These are phyloP conservation scores for Drosophila pallidifrons DNA, from an alignment of 1,140 invertebrate species.

Conservation along the genomic window DNA sequence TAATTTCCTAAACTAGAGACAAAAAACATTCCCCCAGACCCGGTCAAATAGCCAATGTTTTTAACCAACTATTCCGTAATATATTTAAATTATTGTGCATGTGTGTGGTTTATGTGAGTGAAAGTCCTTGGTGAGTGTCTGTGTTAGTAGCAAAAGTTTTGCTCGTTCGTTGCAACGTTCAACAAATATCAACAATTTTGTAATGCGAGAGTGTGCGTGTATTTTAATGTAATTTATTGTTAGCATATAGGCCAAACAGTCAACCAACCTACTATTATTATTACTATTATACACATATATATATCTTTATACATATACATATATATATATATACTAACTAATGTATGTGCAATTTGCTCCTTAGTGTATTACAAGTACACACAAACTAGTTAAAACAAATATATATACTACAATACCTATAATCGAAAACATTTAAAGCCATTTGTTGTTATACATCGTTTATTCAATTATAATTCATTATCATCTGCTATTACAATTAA, in stretches of 20 bases:
- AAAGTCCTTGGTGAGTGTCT: slow-evolving; percentile 11
- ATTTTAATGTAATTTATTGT: slow-evolving; percentile 61
- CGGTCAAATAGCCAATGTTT: slow-evolving; percentile 55
- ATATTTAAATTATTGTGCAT: slow-evolving; percentile 48
- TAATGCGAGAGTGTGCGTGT: slow-evolving; percentile 48
- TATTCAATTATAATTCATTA: slow-evolving; percentile 10
- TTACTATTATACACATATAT: slow-evolving; percentile 22
- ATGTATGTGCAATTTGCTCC: slow-evolving; percentile 68
- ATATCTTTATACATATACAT: slow-evolving; percentile 16
- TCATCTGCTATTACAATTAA: not conserved
- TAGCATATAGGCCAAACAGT: slow-evolving; percentile 69
- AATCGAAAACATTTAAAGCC: slow-evolving; percentile 7
- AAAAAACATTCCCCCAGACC: slow-evolving; percentile 25
- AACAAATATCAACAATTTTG: slow-evolving; percentile 53
- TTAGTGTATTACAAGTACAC: slow-evolving; percentile 48
- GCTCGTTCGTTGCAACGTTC: slow-evolving; percentile 53
- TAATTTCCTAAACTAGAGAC: slow-evolving; percentile 77
- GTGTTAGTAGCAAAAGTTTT: slow-evolving; percentile 47
- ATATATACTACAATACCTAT: slow-evolving; percentile 22
- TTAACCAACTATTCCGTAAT: slow-evolving; percentile 40
- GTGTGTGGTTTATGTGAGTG: slow-evolving; percentile 24
- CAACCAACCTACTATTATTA: slow-evolving; percentile 50
- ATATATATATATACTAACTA: slow-evolving; percentile 5
- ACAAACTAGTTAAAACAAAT: slow-evolving; percentile 42
- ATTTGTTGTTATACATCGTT: slow-evolving; percentile 13